Evolutionary conservation across 2,113 vertebrate genomes (phyloP).

Genomic region (Irena cyanogastra): DNA sequence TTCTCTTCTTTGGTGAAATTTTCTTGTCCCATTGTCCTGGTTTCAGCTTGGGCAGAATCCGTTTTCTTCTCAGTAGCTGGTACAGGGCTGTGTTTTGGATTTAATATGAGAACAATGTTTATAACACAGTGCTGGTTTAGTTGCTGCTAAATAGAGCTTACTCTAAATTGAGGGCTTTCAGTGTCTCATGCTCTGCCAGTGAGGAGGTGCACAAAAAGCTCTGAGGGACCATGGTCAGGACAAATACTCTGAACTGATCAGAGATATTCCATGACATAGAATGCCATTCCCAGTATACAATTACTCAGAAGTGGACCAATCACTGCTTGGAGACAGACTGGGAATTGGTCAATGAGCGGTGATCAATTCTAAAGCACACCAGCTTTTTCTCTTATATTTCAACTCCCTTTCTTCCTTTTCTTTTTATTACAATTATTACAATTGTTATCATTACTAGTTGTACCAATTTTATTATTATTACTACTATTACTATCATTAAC

Average conservation of each 20-base stretch:
- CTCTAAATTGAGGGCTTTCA: background rate
- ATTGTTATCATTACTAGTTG: background rate
- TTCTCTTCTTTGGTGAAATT: background rate
- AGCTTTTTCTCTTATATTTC: background rate
- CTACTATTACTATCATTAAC: background rate
- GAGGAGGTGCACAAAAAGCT: background rate
- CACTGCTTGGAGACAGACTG: background rate
- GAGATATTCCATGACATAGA: background rate
- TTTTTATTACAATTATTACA: background rate
- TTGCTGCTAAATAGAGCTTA: background rate
- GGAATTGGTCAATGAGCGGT: background rate
- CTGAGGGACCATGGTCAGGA: background rate
- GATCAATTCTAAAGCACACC: background rate
- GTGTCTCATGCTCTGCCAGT: background rate
- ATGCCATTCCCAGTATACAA: background rate
- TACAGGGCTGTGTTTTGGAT: background rate
- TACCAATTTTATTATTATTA: background rate
- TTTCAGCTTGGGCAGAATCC: background rate
- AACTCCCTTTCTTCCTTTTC: background rate
- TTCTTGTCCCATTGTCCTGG: background rate
- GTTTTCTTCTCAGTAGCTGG: background rate
- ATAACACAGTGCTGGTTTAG: background rate
- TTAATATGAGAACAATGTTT: background rate
- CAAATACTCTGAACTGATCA: background rate
- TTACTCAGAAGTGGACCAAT: background rate